These are phyloP conservation scores for Salpingus planirostris DNA, from an alignment of 2,888 invertebrate species.

Conservation along the genomic window DNA sequence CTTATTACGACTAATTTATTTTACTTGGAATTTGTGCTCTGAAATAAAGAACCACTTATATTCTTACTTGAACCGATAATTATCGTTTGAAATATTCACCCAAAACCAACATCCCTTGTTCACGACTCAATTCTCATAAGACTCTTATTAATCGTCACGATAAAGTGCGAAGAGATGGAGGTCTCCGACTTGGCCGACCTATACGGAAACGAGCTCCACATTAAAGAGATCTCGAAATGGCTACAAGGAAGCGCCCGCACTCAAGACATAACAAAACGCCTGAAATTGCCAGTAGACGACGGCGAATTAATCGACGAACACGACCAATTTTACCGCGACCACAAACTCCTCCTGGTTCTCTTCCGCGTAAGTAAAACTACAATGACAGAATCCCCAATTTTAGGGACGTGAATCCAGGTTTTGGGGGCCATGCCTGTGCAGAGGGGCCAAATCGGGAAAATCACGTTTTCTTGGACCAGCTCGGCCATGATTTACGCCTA, in stretches of 20 bases:
- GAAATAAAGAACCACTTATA: no score
- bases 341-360: conserved; percentile 52
- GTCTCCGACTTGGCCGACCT: conserved; percentile 16
- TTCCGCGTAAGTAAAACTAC: conserved; percentile 39
- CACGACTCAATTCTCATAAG: no score
- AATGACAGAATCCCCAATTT: neutral
- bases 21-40: no score
- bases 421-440: conserved; percentile 58
- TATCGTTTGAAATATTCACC: no score
- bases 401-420: conserved; percentile 24
- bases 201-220: conserved; percentile 19
- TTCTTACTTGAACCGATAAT: no score
- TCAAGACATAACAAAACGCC: conserved; percentile 35
- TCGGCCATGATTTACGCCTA: conserved; percentile 56
- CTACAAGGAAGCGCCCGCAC: conserved; percentile 27
- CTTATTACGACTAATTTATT: no score
- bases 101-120: no score
- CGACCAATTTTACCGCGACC: conserved; percentile 58
- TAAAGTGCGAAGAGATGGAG: no score
- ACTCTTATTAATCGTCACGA: no score
- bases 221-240: conserved; percentile 16
- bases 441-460: conserved; percentile 39
- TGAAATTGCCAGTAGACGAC: conserved; percentile 47
- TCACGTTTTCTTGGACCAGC: conserved; percentile 58
- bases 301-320: conserved; percentile 51